Percentiles rank a stretch among this genome's conserved stretches.
Evolutionary conservation across 2,888 invertebrate species (phyloP).

Genomic region (Tinea semifulvella): DNA sequence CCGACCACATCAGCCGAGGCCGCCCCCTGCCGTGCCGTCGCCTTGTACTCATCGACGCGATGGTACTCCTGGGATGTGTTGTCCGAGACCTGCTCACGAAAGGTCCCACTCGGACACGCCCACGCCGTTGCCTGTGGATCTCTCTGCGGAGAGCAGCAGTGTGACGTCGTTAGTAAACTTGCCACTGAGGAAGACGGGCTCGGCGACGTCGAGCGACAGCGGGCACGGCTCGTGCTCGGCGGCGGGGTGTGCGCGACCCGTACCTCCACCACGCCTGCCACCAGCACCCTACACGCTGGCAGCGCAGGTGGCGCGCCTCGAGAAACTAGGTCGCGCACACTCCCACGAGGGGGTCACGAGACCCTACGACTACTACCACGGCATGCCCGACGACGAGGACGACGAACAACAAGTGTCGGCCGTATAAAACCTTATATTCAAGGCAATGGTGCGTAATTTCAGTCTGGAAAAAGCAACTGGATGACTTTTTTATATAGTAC

Average conservation of each 20-base stretch:
- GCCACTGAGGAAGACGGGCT: constrained; percentile 88
- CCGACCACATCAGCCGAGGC: constrained; percentile 85
- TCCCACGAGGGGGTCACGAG: constrained; percentile 87
- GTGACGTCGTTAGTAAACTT: constrained; percentile 92
- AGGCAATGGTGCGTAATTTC: too few species aligned
- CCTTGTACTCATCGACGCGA: constrained; percentile 70
- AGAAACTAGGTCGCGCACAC: constrained; percentile 83
- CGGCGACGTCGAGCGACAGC: constrained; percentile 92
- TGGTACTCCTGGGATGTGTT: constrained; percentile 66
- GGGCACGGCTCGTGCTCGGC: constrained; percentile 82
- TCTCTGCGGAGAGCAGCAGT: constrained; percentile 94
- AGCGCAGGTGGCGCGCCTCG: constrained; percentile 85
- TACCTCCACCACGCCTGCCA: constrained; percentile 73
- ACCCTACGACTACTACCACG: constrained; percentile 74
- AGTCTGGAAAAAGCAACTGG: too few species aligned
- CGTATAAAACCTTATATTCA: constrained; percentile 31
- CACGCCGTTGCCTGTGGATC: constrained; percentile 84
- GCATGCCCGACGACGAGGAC: constrained; percentile 58
- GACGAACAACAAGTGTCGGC: constrained; percentile 64
- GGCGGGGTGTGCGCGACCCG: constrained; percentile 66
- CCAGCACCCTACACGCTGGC: constrained; percentile 87
- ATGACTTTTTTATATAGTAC: too few species aligned
- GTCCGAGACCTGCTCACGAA: constrained; percentile 78
- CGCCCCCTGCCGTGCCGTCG: constrained; percentile 71
- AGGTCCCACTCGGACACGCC: constrained; percentile 91